Evolutionary conservation across 2,888 invertebrate species (phyloP).

Genomic region (Leptinotarsa rubiginosa): DNA sequence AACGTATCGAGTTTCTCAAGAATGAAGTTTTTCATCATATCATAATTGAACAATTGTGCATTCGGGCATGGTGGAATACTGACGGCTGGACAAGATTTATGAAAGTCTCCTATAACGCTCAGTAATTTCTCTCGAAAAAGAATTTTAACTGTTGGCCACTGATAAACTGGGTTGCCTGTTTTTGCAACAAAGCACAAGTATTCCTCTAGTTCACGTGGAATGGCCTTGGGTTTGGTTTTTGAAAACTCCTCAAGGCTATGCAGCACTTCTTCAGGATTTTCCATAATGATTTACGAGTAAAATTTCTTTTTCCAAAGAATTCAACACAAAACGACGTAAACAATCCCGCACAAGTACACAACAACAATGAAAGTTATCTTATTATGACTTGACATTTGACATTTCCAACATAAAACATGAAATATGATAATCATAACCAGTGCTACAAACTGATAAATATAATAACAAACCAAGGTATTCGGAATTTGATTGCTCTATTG

Average conservation of each 20-base stretch:
- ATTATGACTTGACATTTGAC: slow-evolving; percentile 18
- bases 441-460: too few species aligned
- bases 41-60: slow-evolving; percentile 91
- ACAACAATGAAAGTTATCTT: slow-evolving; percentile 10
- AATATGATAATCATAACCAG: too few species aligned
- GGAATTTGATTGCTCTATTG: background rate
- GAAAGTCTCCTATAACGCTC: slow-evolving; percentile 88
- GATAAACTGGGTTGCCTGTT: slow-evolving; percentile 94
- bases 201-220: slow-evolving; percentile 89
- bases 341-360: background rate
- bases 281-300: slow-evolving; percentile 69
- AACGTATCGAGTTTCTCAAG: slow-evolving; percentile 86
- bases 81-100: slow-evolving; percentile 79
- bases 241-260: slow-evolving; percentile 87
- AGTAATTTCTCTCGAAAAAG: slow-evolving; percentile 89
- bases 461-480: too few species aligned
- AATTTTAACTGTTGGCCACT: slow-evolving; percentile 89
- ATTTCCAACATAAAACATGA: background rate
- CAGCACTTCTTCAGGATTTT: slow-evolving; percentile 87
- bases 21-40: slow-evolving; percentile 86
- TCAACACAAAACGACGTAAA: slow-evolving; percentile 42
- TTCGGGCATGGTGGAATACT: slow-evolving; percentile 91
- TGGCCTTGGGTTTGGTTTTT: slow-evolving; percentile 80
- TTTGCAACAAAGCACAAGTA: slow-evolving; percentile 91
- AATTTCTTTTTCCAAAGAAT: slow-evolving; percentile 25